Percentiles rank a stretch among this genome's conserved stretches.
phyloP scores from a whole-genome alignment of 2,888 invertebrate genomes.

The Noctua janthe region DNA sequence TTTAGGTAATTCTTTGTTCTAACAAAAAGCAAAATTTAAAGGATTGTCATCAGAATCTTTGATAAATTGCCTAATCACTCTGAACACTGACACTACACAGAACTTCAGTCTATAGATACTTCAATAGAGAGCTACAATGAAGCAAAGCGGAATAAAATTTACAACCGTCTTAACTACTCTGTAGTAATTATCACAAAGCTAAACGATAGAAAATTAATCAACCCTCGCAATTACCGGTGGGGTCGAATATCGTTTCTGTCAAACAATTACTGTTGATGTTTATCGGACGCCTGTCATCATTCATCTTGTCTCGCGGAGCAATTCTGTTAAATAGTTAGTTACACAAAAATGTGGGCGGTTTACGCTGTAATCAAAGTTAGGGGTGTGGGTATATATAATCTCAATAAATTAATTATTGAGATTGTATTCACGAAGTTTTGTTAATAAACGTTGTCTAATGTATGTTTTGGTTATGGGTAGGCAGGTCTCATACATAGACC shows the following conservation, averaged over 20 bases:
- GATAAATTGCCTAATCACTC: not conserved
- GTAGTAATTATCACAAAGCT: conserved; percentile 61
- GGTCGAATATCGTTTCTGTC: conserved; percentile 77
- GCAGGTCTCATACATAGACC: not conserved
- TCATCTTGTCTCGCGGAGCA: conserved; percentile 74
- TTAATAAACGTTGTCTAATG: conserved; percentile 20
- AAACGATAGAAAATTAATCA: conserved; percentile 73
- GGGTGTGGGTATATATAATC: conserved; percentile 4
- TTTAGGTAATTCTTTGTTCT: not conserved
- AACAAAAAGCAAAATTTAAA: not conserved
- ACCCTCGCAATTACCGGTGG: conserved; percentile 71
- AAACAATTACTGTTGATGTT: conserved; percentile 84
- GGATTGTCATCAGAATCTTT: not conserved
- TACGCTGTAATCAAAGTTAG: conserved; percentile 52
- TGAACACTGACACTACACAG: not conserved
- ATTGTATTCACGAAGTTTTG: conserved; percentile 45
- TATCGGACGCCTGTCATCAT: conserved; percentile 74
- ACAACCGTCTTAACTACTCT: conserved; percentile 42
- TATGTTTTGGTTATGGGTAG: conserved; percentile 7
- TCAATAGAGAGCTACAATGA: not conserved
- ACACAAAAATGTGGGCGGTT: conserved; percentile 61
- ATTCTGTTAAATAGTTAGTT: conserved; percentile 68
- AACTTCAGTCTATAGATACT: not conserved
- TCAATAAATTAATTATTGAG: conserved; percentile 26
- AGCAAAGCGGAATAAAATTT: conserved; percentile 46